These are phyloP conservation scores for Chalcosyrphus nemorum DNA, from an alignment of 2,888 invertebrate species.

Conservation along the genomic window DNA sequence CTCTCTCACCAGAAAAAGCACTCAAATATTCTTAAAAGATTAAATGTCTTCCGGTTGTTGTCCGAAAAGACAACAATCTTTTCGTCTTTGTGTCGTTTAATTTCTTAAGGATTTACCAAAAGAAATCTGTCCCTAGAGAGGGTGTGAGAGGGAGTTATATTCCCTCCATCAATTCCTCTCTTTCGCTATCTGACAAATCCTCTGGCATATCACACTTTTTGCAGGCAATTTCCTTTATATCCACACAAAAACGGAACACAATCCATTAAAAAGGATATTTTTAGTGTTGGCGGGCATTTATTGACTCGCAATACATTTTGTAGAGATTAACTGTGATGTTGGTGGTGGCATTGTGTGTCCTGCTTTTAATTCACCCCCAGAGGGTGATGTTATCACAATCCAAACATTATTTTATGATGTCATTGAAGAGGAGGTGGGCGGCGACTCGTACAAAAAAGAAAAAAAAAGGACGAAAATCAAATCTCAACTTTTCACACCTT, in stretches of 20 bases:
- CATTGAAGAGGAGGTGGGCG: conserved; percentile 13
- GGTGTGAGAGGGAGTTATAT: conserved; percentile 24
- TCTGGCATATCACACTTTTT: conserved; percentile 43
- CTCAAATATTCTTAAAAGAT: conserved; percentile 47
- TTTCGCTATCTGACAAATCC: conserved; percentile 38
- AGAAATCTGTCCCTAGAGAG: conserved; percentile 48
- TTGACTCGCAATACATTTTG: conserved; percentile 55
- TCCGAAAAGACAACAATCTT: neutral
- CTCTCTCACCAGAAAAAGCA: neutral
- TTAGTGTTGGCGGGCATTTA: conserved; percentile 32
- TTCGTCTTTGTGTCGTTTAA: conserved; percentile 27
- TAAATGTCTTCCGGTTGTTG: neutral
- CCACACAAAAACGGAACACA: conserved; percentile 39
- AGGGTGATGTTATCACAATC: conserved; percentile 50
- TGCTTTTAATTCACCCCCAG: conserved; percentile 37
- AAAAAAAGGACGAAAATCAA: conserved; percentile 52
- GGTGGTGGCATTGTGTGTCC: conserved; percentile 12
- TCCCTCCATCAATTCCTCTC: conserved; percentile 24
- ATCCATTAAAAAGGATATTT: conserved; percentile 70
- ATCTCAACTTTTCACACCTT: conserved; percentile 53
- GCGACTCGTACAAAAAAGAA: neutral
- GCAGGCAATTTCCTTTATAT: conserved; percentile 36
- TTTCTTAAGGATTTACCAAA: conserved; percentile 59
- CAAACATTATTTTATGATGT: conserved; percentile 61
- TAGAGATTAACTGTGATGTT: conserved; percentile 43